Conservation (phyloP, 1,140 invertebrate species). For the Microvelia longipes region DNA sequence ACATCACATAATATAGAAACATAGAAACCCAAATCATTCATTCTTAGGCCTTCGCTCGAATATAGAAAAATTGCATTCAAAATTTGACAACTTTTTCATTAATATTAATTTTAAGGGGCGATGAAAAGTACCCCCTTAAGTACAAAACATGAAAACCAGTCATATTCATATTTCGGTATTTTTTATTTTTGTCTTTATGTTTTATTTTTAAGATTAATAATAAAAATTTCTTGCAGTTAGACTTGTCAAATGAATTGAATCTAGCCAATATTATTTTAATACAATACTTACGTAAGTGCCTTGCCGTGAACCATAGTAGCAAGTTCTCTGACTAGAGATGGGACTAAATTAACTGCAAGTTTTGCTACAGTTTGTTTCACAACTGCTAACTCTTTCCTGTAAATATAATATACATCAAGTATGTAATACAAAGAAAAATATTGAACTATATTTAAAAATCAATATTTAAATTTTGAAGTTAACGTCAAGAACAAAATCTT, state of each 20-base stretch:
- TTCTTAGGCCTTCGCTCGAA: too few species aligned
- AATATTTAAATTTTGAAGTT: not conserved
- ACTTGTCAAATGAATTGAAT: not conserved
- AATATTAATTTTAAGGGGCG: not conserved
- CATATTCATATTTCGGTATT: not conserved
- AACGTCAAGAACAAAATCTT: not conserved
- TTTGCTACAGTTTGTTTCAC: constrained; percentile 10
- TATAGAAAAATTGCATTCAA: too few species aligned
- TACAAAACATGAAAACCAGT: not conserved
- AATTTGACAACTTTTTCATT: too few species aligned
- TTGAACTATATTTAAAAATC: not conserved
- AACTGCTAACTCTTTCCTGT: constrained; percentile 4
- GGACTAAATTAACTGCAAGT: constrained; percentile 6
- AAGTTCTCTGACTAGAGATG: constrained; percentile 8
- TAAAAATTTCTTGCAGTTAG: not conserved
- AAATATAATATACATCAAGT: not conserved
- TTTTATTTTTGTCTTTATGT: not conserved
- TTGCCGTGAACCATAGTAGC: constrained; percentile 8
- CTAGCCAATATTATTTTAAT: not conserved
- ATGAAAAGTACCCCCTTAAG: not conserved
- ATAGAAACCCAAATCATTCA: too few species aligned
- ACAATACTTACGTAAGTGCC: constrained; percentile 8
- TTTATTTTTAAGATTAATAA: not conserved
- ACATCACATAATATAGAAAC: too few species aligned
- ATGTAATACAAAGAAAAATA: not conserved